Conservation (phyloP, 2,797 vertebrate species). For the Remorina albescens region DNA sequence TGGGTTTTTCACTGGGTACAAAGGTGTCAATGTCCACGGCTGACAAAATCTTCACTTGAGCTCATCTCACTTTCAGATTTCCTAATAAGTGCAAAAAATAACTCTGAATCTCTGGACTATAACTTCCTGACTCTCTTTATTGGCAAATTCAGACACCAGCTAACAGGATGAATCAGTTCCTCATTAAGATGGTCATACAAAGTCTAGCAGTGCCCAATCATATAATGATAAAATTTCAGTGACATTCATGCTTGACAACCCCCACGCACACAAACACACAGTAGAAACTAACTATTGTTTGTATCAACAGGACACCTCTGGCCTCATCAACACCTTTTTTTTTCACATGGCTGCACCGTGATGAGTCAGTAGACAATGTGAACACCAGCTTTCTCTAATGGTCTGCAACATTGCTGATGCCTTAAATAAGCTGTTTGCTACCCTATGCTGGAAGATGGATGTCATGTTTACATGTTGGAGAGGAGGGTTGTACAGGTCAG, state of each 20-base stretch:
- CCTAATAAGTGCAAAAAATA: neutral
- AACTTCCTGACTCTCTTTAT: conserved; percentile 13
- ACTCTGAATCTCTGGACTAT: neutral
- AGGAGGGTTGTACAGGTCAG: neutral
- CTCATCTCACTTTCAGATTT: neutral
- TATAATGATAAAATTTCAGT: conserved; percentile 9
- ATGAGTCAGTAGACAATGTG: neutral
- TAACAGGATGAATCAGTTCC: conserved; percentile 19
- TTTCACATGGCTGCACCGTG: conserved; percentile 1
- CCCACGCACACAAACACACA: neutral
- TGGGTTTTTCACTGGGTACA: too few relatives aligned
- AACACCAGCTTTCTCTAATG: neutral
- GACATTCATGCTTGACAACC: conserved; percentile 21
- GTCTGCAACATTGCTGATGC: neutral
- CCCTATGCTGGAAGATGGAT: neutral
- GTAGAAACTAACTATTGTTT: conserved; percentile 10
- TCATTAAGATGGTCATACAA: conserved; percentile 34
- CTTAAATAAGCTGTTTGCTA: neutral
- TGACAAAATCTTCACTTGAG: too few relatives aligned
- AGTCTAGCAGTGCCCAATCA: neutral
- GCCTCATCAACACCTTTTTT: conserved; percentile 21
- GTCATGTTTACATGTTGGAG: neutral
- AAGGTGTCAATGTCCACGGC: too few relatives aligned
- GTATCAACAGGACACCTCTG: neutral
- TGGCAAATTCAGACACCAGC: conserved; percentile 2